Evolutionary conservation across 2,797 vertebrate genomes (phyloP), one percentile per base, ranked within the genome.

Genomic region (Jordanella pulchra): DNA sequence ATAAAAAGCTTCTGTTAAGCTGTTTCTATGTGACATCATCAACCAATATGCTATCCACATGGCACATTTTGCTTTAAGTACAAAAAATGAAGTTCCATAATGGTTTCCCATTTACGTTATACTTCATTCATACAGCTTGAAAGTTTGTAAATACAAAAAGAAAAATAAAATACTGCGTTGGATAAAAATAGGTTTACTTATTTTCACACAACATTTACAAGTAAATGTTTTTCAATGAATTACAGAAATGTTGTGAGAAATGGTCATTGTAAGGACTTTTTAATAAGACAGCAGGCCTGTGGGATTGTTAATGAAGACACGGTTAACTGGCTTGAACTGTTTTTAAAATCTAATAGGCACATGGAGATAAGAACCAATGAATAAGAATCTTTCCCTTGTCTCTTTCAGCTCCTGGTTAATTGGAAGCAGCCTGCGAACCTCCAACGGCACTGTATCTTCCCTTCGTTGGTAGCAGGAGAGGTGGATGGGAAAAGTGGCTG

Each of bases 111-210:
- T 4, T 27, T 21, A 27, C 47, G 25, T 18, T 42, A 44, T 9
- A 4, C 14, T 35, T 2, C 0, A 69, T 63, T 45, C 32, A 53
- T 54, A 15, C 2, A n/a, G 17, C 1, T n/a, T 18, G n/a, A 39
- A 45, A 50, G 9, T 23, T 47, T 65, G 14, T 47, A 65, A 47
- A 48, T 23, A n/a, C 23, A 55, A 25, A 2, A 48, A 65, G 44
- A 25, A 2, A 48, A 65, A 60, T 30, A 30, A 13, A 64, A 25
- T 50, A 28, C 30, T 32, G 4, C 3, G 7, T 72, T 80, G 74
- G 70, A 84, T 89, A 92, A 92, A 94, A 94, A 94, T 92, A 89
- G 75, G 79, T 89, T 88, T 69, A 87, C 93, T 94, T 94, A 94
- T 93, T 93, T 70, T 86, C 87, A 91, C 76, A 77, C 85, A 86